Evolutionary conservation across 2,797 vertebrate genomes (phyloP), one percentile per base, ranked within the genome.

Genomic region (Bufotes viridis): DNA sequence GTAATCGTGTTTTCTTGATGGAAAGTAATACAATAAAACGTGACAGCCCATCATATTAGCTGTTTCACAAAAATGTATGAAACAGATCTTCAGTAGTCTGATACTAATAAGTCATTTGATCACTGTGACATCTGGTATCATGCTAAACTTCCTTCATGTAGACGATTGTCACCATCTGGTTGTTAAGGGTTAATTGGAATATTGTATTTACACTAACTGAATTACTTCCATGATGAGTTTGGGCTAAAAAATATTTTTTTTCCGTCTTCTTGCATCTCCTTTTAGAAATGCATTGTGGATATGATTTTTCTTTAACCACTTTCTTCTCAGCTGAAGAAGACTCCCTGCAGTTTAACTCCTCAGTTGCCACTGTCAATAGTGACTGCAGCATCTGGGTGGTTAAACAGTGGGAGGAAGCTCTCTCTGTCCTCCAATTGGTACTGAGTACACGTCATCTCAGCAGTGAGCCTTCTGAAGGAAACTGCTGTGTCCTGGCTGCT

Each of bases 161-260:
- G 42, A 67, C 1, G 14, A 10, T 4, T 82, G 80, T 82, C 81
- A 82, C 81, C 81, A 82, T 82, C 81, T 82, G 81, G 13, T 7
- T 65, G 61, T 24, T 82, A 67, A 82, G 60, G 81, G 81, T 82
- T 82, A 82, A 82, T 82, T 82, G 61, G 20, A n/a, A 51, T 63
- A 82, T 82, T 70, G 51, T 70, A 70, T 82, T 69, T 70, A 55
- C 29, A 7, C n/a, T 82, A 70, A 82, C 12, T 53, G 34, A 82
- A 82, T 67, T 82, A 49, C 2, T n/a, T 26, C 3, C 18, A 65
- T 63, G 3, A 51, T 24, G 11, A 9, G 58, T 58, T 29, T 22
- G 57, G 3, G 14, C 14, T 60, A 17, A 42, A 34, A 60, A 61
- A 9, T 57, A 42, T 24, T 14, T 57, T 1, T 9, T 20, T 34